Conservation (phyloP, 2,113 vertebrate species). For the Murina feae region DNA sequence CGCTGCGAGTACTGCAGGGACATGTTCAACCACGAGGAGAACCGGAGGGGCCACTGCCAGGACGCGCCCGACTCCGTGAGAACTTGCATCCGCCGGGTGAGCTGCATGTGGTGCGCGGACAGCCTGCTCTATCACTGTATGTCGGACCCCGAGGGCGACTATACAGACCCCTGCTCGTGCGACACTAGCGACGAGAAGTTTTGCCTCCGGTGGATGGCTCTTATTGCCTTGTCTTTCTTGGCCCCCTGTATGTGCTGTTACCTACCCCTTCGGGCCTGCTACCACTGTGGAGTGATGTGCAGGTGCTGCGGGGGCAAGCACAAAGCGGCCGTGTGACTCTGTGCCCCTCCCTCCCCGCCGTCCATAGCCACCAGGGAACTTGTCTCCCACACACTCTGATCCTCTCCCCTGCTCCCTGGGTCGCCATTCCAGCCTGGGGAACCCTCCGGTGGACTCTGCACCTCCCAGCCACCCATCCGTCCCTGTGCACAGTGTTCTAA, state of each 20-base stretch:
- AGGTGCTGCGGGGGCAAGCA: conserved; percentile 97
- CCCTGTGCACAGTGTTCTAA: conserved; percentile 70
- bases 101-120: conserved; percentile 99
- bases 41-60: conserved; percentile 92
- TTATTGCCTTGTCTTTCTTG: conserved; percentile 93
- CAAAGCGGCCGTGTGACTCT: conserved; percentile 90
- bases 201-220: conserved; percentile 96
- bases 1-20: conserved; percentile 96
- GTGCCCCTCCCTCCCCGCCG: not conserved
- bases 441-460: not conserved
- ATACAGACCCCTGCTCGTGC: conserved; percentile 97
- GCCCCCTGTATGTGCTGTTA: conserved; percentile 99
- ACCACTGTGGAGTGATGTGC: conserved; percentile 92
- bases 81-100: conserved; percentile 91
- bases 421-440: conserved; percentile 35
- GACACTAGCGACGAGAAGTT: conserved; percentile 94
- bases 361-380: not conserved
- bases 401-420: not conserved
- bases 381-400: not conserved
- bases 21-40: conserved; percentile 91
- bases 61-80: conserved; percentile 94
- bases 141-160: conserved; percentile 99
- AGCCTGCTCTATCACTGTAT: conserved; percentile 99
- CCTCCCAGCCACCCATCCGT: not conserved
- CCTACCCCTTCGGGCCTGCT: conserved; percentile 94